Evolutionary conservation across 2,113 vertebrate species (phyloP), one percentile per base, ranked within the genome.

Genomic region (Microtus oregoni): DNA sequence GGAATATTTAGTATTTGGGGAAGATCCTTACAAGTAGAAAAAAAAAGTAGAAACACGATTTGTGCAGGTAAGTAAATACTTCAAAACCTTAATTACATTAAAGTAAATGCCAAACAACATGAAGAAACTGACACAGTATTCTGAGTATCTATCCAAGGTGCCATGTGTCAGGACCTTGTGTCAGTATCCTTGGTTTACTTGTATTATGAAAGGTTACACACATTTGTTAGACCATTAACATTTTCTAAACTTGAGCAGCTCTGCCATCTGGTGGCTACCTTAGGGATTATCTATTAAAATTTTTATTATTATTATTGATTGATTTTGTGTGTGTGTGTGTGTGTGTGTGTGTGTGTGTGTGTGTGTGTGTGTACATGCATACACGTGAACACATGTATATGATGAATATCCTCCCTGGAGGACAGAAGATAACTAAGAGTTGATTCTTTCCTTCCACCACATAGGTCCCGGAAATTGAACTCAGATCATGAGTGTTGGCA

Each of bases 191-290:
- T 83, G 55, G 35, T 90, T 96, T 87, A 17, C 52, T 14, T 79
- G 0, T 86, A 58, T 90, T 94, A 86, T 94, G 35, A 81, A 50
- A 65, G 0, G 12, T 75, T 77, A 61, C 24, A 92, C 19, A 76
- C 44, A 91, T 50, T 41, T 12, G 26, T 58, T 58, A 79, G 28
- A 32, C 58, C 11, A 61, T 28, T 73, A n/a, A 13, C 77, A 87
- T 90, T 67, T 73, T 86, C 35, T 93, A 68, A 88, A 81, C 12
- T 83, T 47, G 76, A 68, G 44, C 79, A 86, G 11, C 15, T 86
- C 92, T 96, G 92, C 90, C 96, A 79, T 35, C 95, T 97, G 30
- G 90, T 92, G 96, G 90, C 47, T 63, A 8, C 35, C 3, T 38
- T 17, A 32, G 70, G 91, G 73, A 90, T 68, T 61, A 41, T 7